Base-by-base conservation (phyloP, 2,888 invertebrate genomes). In the Platycheirus albimanus region DNA sequence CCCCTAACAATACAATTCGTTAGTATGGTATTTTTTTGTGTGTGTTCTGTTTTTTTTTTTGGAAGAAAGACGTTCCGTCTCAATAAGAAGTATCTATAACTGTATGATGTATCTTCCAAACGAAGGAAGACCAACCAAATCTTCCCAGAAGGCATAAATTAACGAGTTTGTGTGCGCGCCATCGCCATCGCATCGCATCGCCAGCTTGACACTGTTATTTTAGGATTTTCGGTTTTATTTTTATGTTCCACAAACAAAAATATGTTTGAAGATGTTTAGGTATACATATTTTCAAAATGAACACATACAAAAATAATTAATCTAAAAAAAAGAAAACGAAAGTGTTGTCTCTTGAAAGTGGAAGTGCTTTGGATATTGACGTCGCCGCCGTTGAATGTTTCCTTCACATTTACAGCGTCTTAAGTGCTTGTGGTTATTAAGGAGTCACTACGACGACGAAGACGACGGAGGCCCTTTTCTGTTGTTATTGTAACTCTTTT, bases 181-280 rank as follows among this genome's bases (percentile, higher is more conserved):
- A n/a, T n/a, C n/a, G n/a, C n/a, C n/a, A n/a, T n/a, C n/a, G n/a
- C n/a, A n/a, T n/a, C n/a, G n/a, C n/a, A n/a, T n/a, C n/a, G n/a
- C 49, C 30, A 41, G 56, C 15, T 67, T 20, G 61, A 52, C 58
- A 61, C 43, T 61, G 69, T 69, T 76, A 76, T 76, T 76, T 69
- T 76, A 38, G 51, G 61, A 45, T 52, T 52, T 75, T 15, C 10
- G 10, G 41, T 61, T 61, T 30, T 45, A 61, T 61, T 61, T 61
- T 58, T 58, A 13, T 43, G 15, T 30, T n/a, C n/a, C n/a, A 43
- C n/a, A 61, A 30, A 61, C 28, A 45, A 28, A 61, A 58, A 58
- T 36, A 56, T 56, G 19, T 33, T 4, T 13, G n/a, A 13, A 41
- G 13, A 28, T 58, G 58, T 61, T 43, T 30, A 45, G 17, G 6